Conservation (phyloP, 2,113 vertebrate genomes). For the Lichenostomus cassidix region DNA sequence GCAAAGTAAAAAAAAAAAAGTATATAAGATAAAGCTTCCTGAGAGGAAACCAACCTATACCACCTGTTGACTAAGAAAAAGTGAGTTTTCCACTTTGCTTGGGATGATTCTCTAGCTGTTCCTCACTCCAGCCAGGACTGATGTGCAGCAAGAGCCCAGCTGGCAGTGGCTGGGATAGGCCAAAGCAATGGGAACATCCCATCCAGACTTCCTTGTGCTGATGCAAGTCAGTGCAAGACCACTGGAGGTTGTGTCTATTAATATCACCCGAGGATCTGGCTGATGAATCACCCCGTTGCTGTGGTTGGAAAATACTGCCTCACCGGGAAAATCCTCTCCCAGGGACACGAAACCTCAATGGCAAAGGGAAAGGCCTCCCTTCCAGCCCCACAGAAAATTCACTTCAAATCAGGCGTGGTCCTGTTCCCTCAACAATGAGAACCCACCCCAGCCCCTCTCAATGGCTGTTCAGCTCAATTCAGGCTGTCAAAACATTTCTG, state of each 20-base stretch:
- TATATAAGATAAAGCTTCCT: not conserved
- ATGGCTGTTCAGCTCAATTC: not conserved
- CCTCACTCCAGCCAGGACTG: not conserved
- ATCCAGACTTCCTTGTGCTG: not conserved
- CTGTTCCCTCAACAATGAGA: not conserved
- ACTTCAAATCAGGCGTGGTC: not conserved
- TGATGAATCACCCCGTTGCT: conserved; percentile 26
- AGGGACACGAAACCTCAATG: not conserved
- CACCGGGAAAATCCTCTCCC: conserved; percentile 27
- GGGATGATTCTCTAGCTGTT: not conserved
- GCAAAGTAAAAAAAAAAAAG: not conserved
- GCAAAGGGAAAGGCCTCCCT: not conserved
- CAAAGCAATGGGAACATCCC: conserved; percentile 11
- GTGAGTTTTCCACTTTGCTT: not conserved
- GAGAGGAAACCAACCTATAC: not conserved
- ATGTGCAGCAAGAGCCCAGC: not conserved
- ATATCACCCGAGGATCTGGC: conserved; percentile 1
- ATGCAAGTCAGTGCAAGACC: conserved; percentile 48
- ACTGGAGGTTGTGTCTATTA: conserved; percentile 28
- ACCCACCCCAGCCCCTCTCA: not conserved
- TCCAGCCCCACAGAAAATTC: not conserved
- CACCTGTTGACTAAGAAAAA: not conserved
- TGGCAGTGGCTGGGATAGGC: not conserved
- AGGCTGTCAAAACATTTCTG: conserved; percentile 36
- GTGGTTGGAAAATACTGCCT: conserved; percentile 31